Percentiles rank a stretch among this genome's conserved stretches.
These are phyloP conservation scores for Spodoptera picta DNA, from an alignment of 2,888 invertebrate species.

Conservation along the genomic window DNA sequence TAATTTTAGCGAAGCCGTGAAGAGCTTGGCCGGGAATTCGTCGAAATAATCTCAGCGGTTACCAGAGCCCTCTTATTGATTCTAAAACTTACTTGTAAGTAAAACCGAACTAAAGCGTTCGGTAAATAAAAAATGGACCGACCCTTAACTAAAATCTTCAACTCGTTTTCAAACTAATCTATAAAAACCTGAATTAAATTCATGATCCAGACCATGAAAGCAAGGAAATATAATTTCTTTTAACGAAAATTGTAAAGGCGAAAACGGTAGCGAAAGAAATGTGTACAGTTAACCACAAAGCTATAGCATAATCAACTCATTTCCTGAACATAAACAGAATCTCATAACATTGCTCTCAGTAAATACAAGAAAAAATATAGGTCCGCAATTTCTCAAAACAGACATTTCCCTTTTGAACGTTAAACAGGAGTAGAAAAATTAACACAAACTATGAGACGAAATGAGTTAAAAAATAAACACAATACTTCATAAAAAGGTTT, in stretches of 20 bases:
- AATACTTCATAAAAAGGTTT: conserved; percentile 50
- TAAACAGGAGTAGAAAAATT: conserved; percentile 39
- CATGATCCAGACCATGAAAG: too few species aligned
- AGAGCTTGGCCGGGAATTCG: too few species aligned
- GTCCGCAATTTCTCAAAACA: conserved; percentile 14
- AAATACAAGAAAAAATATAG: neutral
- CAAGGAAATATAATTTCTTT: conserved; percentile 4
- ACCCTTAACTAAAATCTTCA: too few species aligned
- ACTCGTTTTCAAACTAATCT: too few species aligned
- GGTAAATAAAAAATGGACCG: too few species aligned
- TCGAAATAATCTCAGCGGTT: too few species aligned
- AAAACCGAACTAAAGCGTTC: too few species aligned
- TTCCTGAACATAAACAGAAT: conserved; percentile 3
- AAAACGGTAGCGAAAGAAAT: neutral
- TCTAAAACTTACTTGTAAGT: too few species aligned
- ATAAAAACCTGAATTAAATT: too few species aligned
- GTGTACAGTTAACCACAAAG: neutral
- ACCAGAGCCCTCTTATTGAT: too few species aligned
- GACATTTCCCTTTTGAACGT: conserved; percentile 3
- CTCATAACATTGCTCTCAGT: neutral
- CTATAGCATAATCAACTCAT: neutral
- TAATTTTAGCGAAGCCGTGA: too few species aligned
- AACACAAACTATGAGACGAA: conserved; percentile 44
- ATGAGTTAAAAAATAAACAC: conserved; percentile 48
- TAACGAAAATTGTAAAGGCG: neutral